A percentile compares a stretch with the other conserved stretches of the same genome.
These are phyloP conservation scores for Sebastiscus tertius DNA, from an alignment of 2,797 vertebrate species.

Conservation along the genomic window DNA sequence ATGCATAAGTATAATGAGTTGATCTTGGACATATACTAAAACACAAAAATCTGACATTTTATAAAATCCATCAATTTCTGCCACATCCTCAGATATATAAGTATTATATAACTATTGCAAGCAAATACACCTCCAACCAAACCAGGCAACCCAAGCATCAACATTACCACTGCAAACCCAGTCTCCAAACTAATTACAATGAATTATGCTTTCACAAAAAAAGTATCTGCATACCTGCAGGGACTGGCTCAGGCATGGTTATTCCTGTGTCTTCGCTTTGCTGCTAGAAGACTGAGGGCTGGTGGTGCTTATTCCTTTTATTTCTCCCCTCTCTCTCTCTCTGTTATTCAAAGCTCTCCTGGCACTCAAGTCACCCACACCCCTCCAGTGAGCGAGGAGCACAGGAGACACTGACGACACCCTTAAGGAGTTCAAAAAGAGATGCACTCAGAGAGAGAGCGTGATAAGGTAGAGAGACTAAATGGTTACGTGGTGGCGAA, in stretches of 20 bases:
- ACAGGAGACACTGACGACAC: slow-evolving; percentile 57
- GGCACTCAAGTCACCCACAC: slow-evolving; percentile 76
- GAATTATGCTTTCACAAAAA: slow-evolving; percentile 46
- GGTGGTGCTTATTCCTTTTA: slow-evolving; percentile 77
- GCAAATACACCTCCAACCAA: slow-evolving; percentile 10
- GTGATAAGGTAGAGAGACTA: slow-evolving; percentile 37
- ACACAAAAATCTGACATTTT: neutral
- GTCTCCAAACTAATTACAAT: slow-evolving; percentile 49
- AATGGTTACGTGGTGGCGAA: slow-evolving; percentile 28
- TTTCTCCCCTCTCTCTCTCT: slow-evolving; percentile 66
- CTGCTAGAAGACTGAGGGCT: slow-evolving; percentile 66
- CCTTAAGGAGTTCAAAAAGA: slow-evolving; percentile 60
- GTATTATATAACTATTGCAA: neutral
- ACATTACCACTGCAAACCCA: neutral
- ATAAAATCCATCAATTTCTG: neutral
- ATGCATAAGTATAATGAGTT: neutral
- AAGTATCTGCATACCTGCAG: slow-evolving; percentile 73
- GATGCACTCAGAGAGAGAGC: slow-evolving; percentile 28
- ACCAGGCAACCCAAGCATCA: slow-evolving; percentile 7
- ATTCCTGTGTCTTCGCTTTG: slow-evolving; percentile 73
- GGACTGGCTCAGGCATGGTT: slow-evolving; percentile 77
- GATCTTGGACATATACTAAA: neutral
- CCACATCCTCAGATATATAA: slow-evolving; percentile 5
- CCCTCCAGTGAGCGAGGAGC: slow-evolving; percentile 63
- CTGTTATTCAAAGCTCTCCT: slow-evolving; percentile 79